These are phyloP conservation scores for Orthosia gothica DNA, from an alignment of 2,888 invertebrate genomes.

Conservation along the genomic window DNA sequence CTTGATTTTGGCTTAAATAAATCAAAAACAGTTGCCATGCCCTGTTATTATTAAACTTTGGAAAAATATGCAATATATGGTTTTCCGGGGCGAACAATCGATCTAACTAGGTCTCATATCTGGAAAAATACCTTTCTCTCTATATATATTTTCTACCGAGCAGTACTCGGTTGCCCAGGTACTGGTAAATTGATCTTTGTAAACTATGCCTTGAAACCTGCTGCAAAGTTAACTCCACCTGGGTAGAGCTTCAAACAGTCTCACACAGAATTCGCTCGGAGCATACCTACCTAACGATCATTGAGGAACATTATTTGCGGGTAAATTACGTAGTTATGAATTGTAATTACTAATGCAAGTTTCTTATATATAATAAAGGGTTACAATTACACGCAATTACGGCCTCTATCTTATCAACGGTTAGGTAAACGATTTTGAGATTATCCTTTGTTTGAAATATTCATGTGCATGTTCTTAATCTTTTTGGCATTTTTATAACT, in stretches of 20 bases:
- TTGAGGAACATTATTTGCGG: constrained; percentile 21
- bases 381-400: background rate
- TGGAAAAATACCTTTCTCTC: too few relatives aligned
- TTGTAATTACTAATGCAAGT: background rate
- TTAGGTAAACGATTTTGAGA: too few relatives aligned
- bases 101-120: too few relatives aligned
- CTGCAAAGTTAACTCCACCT: constrained; percentile 11
- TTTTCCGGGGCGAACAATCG: too few relatives aligned
- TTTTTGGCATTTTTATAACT: too few relatives aligned
- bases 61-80: too few relatives aligned
- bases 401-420: too few relatives aligned
- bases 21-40: background rate
- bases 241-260: constrained; percentile 2
- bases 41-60: too few relatives aligned
- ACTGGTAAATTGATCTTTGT: background rate
- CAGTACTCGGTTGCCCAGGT: too few relatives aligned
- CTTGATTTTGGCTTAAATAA: background rate
- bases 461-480: too few relatives aligned
- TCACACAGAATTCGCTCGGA: constrained; percentile 11
- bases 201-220: constrained; percentile 1
- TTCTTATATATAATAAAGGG: background rate
- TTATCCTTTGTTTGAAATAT: too few relatives aligned
- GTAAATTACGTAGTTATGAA: constrained; percentile 3
- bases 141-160: too few relatives aligned
- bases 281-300: constrained; percentile 18